Evolutionary conservation across 2,888 invertebrate genomes (phyloP).

Genomic region (Podabrus alpinus): DNA sequence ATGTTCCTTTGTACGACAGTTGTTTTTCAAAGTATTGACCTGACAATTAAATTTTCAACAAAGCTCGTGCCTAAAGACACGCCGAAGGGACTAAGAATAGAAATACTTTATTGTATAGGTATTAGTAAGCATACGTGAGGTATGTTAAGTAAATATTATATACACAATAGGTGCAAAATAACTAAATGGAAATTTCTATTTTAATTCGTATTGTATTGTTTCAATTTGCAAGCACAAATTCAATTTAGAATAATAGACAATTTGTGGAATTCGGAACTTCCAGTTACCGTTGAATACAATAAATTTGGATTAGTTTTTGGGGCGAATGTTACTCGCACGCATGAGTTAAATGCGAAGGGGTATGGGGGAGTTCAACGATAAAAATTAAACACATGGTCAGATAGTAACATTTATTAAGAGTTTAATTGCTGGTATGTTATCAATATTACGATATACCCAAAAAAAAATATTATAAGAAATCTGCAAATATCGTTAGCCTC

Average conservation of each 20-base stretch:
- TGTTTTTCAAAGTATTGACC: neutral
- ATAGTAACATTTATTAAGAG: no score
- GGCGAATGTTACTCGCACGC: neutral
- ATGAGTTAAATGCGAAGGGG: neutral
- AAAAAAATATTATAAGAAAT: no score
- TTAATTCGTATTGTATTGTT: neutral
- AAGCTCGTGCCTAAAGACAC: neutral
- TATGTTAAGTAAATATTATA: neutral
- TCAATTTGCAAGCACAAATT: neutral
- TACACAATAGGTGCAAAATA: neutral
- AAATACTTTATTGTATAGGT: neutral
- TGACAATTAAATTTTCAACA: neutral
- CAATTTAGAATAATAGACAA: neutral
- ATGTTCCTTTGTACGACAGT: neutral
- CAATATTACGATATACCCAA: no score
- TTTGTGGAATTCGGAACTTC: neutral
- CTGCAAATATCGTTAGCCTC: no score
- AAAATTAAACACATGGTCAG: neutral
- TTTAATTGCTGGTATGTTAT: no score
- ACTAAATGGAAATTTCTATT: neutral
- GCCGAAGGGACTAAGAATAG: neutral
- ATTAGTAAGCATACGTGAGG: neutral
- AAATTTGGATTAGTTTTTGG: neutral
- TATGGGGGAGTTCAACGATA: neutral
- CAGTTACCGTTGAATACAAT: neutral